Conservation (phyloP, 2,113 vertebrate species). For the Scophthalmus maximus region DNA sequence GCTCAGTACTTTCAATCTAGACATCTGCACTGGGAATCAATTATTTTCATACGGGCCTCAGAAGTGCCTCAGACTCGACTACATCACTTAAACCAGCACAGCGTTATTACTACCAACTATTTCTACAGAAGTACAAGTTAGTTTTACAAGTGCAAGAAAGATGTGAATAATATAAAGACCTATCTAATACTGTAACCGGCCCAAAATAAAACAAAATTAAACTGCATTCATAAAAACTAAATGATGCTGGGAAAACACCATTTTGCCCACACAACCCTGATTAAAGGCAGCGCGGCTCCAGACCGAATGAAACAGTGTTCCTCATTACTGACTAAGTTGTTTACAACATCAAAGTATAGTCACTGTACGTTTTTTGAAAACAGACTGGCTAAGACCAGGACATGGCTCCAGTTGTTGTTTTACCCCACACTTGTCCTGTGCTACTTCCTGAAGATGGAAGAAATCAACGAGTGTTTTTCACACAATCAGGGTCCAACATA, state of each 20-base stretch:
- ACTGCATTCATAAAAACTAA: slow-evolving; percentile 21
- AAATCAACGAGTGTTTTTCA: slow-evolving; percentile 1
- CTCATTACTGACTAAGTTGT: slow-evolving; percentile 43
- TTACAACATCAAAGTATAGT: slow-evolving; percentile 38
- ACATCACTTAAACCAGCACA: no score
- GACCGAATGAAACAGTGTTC: slow-evolving; percentile 28
- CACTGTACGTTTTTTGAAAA: slow-evolving; percentile 8
- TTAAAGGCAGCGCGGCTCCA: slow-evolving; percentile 34
- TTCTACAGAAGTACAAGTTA: not conserved
- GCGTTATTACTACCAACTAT: not conserved
- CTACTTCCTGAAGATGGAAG: not conserved
- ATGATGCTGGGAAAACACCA: slow-evolving; percentile 4
- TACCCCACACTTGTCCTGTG: not conserved
- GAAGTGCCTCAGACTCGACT: no score
- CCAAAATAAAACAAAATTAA: not conserved
- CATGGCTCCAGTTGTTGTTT: not conserved
- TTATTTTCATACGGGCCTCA: no score
- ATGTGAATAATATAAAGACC: not conserved
- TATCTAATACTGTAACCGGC: not conserved
- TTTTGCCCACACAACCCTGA: slow-evolving; percentile 5
- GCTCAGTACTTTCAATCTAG: slow-evolving; percentile 1
- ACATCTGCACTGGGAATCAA: not conserved
- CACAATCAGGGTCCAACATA: not conserved
- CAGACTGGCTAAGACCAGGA: not conserved
- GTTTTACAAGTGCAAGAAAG: not conserved